Evolutionary conservation across 2,888 invertebrate genomes (phyloP), one percentile per base, ranked within the genome.

Genomic region (Mesorhabditis spiculigera): DNA sequence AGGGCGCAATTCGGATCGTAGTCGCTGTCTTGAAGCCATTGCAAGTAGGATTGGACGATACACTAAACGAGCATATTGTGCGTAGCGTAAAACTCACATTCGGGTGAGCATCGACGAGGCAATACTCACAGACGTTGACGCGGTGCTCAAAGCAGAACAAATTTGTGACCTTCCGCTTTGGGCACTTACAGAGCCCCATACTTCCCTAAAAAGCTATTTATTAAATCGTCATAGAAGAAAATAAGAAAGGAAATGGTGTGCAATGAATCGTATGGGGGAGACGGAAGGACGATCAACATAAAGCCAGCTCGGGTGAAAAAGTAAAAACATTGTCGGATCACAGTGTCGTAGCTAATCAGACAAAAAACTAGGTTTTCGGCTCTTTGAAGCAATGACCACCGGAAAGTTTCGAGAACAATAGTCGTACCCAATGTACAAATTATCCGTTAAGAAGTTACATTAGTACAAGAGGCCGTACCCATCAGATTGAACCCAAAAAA

Each of bases 121-220:
- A 98, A 89, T 93, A 91, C 89, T 98, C 96, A 88, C 97, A 98
- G 86, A 98, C 98, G 90, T 97, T 98, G 45, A 97, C 96, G 84
- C 95, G 90, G 88, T 98, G 97, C 87, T 97, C 96, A 88, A 95
- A 98, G 89, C 98, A 98, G 90, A 97, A 98, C 87, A 96, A 93
- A 89, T 94, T 97, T 71, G 97, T 97, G 75, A 97, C 95, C 88
- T 92, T 92, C 82, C 93, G 90, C 88, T 96, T 95, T 41, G 96
- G 95, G 89, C 98, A 98, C 88, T 97, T 97, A 89, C 98, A 98
- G 75, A 98, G 89, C 76, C 98, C 97, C 97, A 98, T 98, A 42
- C 58, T 50, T 50, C 58, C 8, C n/a, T 13, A 50, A 50, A 50
- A 50, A 50, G 58, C n/a, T 50, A 50, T 13, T 50, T 13, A 50